phyloP scores from a whole-genome alignment of 1,140 invertebrate species.

The Pogonomyrmex barbatus region DNA sequence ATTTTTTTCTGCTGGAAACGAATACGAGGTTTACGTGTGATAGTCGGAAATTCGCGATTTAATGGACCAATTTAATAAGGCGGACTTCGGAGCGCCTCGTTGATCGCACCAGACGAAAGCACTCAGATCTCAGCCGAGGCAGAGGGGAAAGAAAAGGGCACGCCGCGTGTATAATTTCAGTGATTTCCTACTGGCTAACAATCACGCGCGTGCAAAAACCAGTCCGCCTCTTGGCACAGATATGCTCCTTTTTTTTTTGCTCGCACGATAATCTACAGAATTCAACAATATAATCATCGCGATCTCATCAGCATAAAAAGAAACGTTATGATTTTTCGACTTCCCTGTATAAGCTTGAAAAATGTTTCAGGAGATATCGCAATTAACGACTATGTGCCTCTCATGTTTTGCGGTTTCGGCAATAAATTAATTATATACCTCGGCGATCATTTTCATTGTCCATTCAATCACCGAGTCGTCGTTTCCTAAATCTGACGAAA shows the following conservation, averaged over 20 bases:
- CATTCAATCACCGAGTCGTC: background rate
- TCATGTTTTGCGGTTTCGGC: background rate
- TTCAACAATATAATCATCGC: conserved; percentile 47
- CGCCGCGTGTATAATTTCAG: conserved; percentile 63
- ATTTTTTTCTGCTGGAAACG: conserved; percentile 1
- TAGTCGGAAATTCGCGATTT: conserved; percentile 46
- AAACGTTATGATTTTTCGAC: background rate
- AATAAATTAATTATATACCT: background rate
- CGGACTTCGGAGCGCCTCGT: conserved; percentile 32
- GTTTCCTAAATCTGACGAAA: background rate
- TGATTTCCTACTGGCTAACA: conserved; percentile 50
- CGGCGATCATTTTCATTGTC: background rate
- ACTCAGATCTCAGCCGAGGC: conserved; percentile 1
- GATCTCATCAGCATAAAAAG: conserved; percentile 37
- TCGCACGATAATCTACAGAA: conserved; percentile 29
- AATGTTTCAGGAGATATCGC: background rate
- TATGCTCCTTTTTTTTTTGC: conserved; percentile 25
- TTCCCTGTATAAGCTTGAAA: conserved; percentile 17
- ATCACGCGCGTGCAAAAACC: conserved; percentile 42
- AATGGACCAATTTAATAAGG: conserved; percentile 58
- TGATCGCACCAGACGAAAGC: conserved; percentile 39
- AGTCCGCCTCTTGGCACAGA: conserved; percentile 31
- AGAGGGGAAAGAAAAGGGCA: conserved; percentile 44
- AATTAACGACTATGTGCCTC: background rate
- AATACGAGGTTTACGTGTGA: background rate